Evolutionary conservation across 2,888 invertebrate species (phyloP), one percentile per base, ranked within the genome.

Genomic region (Leucophora obtusa): DNA sequence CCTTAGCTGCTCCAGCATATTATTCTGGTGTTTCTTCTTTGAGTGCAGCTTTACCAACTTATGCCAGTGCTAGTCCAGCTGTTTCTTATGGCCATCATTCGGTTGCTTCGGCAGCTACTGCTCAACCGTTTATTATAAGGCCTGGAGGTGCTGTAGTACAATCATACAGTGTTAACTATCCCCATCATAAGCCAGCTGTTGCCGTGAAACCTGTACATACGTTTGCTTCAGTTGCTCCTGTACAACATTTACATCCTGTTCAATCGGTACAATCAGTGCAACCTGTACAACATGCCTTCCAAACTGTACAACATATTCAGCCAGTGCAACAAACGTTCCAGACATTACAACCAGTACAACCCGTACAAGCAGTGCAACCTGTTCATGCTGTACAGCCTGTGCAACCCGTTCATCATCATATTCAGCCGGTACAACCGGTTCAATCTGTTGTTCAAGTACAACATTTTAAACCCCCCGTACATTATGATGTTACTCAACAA

Each of bases 161-260:
- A 38, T 89, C 89, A 0, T 89, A 88, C 78, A 89, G 86, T 77
- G 89, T 87, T 33, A 89, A 88, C 72, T 89, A 89, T 78, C 89
- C 89, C 6, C 87, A 87, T n/a, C 88, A 87, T 6, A 85, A 85
- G 54, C 84, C 87, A 1, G 66, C 85, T 6, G 78, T 83, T 5
- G 80, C 83, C 9, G 79, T 82, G 15, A 80, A 72, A 53, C 82
- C 78, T 38, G 74, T 53, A 9, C 62, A 69, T 50, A 15, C 70
- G n/a, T 62, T 83, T 28, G 84, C 82, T 18, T 82, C 84, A 0
- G 79, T 75, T 11, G 54, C 72, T 66, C 6, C 76, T 69, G 17
- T 74, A 11, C 59, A 69, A 15, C 78, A 79, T 9, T 62, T 83
- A 4, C 77, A 73, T 10, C 72, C 79, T 4, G 63, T 79, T 1